Evolutionary conservation across 1,140 invertebrate species (phyloP).

Genomic region (Drosophila melanica): DNA sequence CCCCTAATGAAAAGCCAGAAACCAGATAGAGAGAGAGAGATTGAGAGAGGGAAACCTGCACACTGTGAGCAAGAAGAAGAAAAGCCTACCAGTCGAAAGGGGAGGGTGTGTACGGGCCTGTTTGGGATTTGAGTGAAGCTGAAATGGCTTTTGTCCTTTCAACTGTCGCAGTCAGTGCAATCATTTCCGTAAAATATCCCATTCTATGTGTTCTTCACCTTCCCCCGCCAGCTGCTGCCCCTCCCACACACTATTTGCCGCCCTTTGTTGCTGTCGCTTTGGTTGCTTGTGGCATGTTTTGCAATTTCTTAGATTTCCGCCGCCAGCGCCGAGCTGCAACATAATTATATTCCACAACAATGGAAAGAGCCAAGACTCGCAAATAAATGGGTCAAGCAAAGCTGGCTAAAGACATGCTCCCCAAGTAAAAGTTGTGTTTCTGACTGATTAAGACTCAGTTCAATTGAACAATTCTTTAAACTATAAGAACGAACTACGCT

Average conservation of each 20-base stretch:
- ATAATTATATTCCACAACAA: slow-evolving; percentile 27
- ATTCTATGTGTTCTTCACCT: slow-evolving; percentile 5
- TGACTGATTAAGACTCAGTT: not conserved
- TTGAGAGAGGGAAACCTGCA: slow-evolving; percentile 8
- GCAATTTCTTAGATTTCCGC: slow-evolving; percentile 60
- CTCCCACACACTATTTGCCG: not conserved
- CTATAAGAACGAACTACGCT: too few relatives aligned
- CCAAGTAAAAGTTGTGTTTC: not conserved
- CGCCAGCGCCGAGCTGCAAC: slow-evolving; percentile 13
- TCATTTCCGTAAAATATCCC: slow-evolving; percentile 16
- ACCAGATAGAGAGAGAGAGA: too few relatives aligned
- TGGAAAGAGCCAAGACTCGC: slow-evolving; percentile 6
- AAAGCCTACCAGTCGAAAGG: not conserved
- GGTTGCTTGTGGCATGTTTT: slow-evolving; percentile 47
- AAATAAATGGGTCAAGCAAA: slow-evolving; percentile 8
- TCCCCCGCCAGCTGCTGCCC: not conserved
- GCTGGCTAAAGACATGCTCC: not conserved
- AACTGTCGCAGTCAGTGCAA: slow-evolving; percentile 34
- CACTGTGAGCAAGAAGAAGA: slow-evolving; percentile 4
- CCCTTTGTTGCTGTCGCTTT: slow-evolving; percentile 11
- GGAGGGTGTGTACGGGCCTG: not conserved
- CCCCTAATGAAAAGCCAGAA: slow-evolving; percentile 50
- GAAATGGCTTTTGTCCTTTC: slow-evolving; percentile 19
- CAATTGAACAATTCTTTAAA: not conserved
- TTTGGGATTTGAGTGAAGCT: slow-evolving; percentile 3